These are phyloP conservation scores for Naso thynnoides DNA, from an alignment of 2,797 vertebrate genomes.

Conservation along the genomic window DNA sequence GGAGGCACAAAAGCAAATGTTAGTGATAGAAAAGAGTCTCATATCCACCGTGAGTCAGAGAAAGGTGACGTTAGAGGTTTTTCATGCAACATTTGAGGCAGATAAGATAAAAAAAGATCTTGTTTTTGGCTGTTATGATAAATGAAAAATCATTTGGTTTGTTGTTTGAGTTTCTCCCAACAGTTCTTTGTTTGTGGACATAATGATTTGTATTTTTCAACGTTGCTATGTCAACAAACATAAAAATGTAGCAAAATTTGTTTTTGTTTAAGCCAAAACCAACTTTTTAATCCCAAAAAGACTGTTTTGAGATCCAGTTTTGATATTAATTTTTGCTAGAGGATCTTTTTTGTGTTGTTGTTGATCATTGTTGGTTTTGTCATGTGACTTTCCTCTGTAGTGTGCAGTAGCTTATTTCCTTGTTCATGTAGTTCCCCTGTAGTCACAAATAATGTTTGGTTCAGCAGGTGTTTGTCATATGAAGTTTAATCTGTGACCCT, in stretches of 20 bases:
- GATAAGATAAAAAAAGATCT: conserved; percentile 11
- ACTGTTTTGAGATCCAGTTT: background rate
- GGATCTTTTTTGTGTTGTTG: background rate
- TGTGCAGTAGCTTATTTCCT: background rate
- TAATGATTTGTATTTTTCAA: conserved; percentile 16
- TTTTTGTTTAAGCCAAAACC: background rate
- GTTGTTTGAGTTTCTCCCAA: background rate
- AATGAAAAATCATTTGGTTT: conserved; percentile 16
- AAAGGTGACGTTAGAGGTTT: conserved; percentile 6
- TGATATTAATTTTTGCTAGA: background rate
- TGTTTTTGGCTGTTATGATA: background rate
- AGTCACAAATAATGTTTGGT: background rate
- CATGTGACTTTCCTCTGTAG: background rate
- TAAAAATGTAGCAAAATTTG: background rate
- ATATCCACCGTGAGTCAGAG: background rate
- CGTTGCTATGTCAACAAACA: background rate
- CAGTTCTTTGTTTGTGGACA: conserved; percentile 6
- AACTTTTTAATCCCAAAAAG: background rate
- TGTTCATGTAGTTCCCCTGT: conserved; percentile 8
- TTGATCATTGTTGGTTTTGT: background rate
- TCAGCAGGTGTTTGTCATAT: conserved; percentile 13
- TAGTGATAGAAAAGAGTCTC: background rate
- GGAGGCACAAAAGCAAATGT: conserved; percentile 1
- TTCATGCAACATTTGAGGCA: background rate
- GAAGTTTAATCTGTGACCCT: conserved; percentile 18